Conservation (phyloP, 1,140 invertebrate genomes). For the Orchesella cincta region DNA sequence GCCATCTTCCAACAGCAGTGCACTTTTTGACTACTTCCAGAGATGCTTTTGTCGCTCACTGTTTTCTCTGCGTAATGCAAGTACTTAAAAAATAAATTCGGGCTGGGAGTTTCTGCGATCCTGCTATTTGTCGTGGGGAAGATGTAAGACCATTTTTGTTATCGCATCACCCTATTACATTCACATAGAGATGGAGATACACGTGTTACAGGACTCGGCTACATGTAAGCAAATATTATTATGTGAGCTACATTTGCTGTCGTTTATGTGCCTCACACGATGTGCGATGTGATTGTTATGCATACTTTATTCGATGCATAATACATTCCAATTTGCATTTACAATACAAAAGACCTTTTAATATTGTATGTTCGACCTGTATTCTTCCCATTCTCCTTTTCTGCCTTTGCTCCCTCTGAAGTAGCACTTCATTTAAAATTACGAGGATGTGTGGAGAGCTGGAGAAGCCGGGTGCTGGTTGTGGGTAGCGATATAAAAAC, state of each 20-base stretch:
- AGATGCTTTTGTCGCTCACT: neutral
- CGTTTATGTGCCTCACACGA: neutral
- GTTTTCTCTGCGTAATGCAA: neutral
- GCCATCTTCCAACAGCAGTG: neutral
- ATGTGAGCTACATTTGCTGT: neutral
- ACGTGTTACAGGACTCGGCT: too few species aligned
- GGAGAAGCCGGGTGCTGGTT: too few species aligned
- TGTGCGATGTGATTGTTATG: neutral
- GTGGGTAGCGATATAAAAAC: too few species aligned
- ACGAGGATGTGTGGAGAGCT: too few species aligned
- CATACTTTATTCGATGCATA: constrained; percentile 19
- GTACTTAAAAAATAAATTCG: constrained; percentile 14
- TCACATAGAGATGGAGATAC: too few species aligned
- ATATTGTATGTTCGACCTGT: constrained; percentile 17
- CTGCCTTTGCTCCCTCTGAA: too few species aligned
- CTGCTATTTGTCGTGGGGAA: neutral
- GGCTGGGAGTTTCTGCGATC: neutral
- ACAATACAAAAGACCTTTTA: constrained; percentile 5
- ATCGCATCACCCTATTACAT: neutral
- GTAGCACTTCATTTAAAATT: too few species aligned
- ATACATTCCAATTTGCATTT: constrained; percentile 12
- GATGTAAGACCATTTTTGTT: constrained; percentile 16
- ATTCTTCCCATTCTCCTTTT: neutral
- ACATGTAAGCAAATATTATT: too few species aligned
- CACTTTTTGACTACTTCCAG: neutral